These are phyloP conservation scores for Ptychobarbus kaznakovi DNA, from an alignment of 2,797 vertebrate species.

Conservation along the genomic window DNA sequence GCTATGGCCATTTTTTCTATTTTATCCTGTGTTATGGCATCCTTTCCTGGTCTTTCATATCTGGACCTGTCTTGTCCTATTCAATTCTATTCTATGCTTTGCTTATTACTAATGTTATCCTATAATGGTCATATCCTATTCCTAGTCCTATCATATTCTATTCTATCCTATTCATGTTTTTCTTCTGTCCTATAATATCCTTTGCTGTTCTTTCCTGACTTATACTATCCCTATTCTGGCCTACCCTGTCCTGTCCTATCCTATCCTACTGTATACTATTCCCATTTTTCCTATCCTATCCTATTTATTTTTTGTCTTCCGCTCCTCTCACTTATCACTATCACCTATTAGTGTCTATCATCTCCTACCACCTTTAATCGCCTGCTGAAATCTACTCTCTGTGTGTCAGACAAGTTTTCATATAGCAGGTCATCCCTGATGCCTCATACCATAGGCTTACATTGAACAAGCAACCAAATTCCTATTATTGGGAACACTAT, in stretches of 20 bases:
- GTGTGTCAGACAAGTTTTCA: not conserved
- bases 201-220: not conserved
- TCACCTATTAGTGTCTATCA: not conserved
- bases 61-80: too few species aligned
- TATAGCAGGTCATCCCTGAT: not conserved
- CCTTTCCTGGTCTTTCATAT: not conserved
- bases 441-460: not conserved
- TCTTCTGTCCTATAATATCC: not conserved
- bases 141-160: not conserved
- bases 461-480: not conserved
- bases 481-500: slow-evolving; percentile 4
- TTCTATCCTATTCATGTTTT: not conserved
- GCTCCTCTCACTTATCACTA: not conserved
- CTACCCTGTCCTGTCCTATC: not conserved
- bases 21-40: not conserved
- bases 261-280: not conserved
- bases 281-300: not conserved
- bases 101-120: not conserved
- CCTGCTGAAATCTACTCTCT: not conserved
- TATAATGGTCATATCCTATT: not conserved
- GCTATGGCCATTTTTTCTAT: not conserved
- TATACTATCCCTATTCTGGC: not conserved
- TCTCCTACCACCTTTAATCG: not conserved
- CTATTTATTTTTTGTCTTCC: not conserved
- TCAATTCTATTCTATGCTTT: not conserved